phyloP scores from a whole-genome alignment of 2,888 invertebrate species.

The Morpho helenor region DNA sequence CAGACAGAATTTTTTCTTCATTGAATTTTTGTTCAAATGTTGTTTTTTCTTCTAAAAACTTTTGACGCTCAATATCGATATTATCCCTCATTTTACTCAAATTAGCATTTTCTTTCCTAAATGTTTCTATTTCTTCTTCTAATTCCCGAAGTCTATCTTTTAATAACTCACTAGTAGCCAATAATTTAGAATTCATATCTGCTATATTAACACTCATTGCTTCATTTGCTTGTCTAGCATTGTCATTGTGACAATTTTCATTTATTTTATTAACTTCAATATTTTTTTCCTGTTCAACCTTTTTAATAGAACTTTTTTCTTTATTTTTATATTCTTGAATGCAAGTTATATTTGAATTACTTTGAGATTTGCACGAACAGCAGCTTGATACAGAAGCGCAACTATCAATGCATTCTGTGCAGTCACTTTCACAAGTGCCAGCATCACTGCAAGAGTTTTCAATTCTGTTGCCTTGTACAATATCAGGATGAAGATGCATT shows the following conservation, averaged over 20 bases:
- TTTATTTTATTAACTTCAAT: constrained; percentile 35
- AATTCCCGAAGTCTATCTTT: constrained; percentile 82
- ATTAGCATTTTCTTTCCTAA: constrained; percentile 72
- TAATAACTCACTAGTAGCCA: constrained; percentile 79
- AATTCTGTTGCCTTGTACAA: constrained; percentile 36
- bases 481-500: constrained; percentile 52
- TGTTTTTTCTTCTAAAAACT: constrained; percentile 80
- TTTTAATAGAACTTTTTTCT: constrained; percentile 17
- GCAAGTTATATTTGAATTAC: constrained; percentile 22
- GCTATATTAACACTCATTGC: constrained; percentile 56
- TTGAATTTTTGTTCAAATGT: constrained; percentile 79
- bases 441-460: constrained; percentile 45
- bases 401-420: constrained; percentile 54
- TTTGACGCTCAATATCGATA: constrained; percentile 80
- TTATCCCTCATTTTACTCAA: constrained; percentile 77
- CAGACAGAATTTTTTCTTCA: constrained; percentile 82
- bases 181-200: constrained; percentile 68
- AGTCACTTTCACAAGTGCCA: constrained; percentile 52
- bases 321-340: constrained; percentile 28
- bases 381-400: constrained; percentile 57
- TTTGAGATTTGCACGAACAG: constrained; percentile 59
- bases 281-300: constrained; percentile 24
- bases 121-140: constrained; percentile 80
- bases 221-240: constrained; percentile 44
- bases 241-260: constrained; percentile 46